These are phyloP conservation scores for Tauraco erythrolophus DNA, from an alignment of 2,113 vertebrate species.

Conservation along the genomic window DNA sequence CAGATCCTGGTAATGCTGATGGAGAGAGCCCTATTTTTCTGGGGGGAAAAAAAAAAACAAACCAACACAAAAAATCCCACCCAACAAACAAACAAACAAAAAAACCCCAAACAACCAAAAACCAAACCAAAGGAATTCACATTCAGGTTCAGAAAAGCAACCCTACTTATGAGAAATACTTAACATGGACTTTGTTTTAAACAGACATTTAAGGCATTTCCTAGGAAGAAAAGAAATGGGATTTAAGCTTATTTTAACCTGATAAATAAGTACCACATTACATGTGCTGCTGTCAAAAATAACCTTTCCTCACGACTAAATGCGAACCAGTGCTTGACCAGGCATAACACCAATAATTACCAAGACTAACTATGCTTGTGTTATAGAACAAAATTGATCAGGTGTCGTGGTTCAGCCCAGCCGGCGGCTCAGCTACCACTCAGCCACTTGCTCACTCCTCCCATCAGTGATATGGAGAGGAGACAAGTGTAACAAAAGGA, in stretches of 20 bases:
- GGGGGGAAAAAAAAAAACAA: background rate
- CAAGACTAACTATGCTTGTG: background rate
- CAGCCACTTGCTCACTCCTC: no score
- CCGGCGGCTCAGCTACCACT: no score
- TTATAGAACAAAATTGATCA: background rate
- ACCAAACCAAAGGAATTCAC: background rate
- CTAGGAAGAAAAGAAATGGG: background rate
- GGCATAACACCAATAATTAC: background rate
- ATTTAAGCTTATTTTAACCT: background rate
- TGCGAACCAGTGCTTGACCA: background rate
- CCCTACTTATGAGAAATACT: background rate
- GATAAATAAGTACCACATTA: background rate
- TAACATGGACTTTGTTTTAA: background rate
- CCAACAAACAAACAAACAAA: no score
- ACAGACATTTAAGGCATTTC: background rate
- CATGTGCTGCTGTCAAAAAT: background rate
- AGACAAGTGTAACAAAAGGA: no score
- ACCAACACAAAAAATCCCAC: background rate
- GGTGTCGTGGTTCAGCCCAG: no score
- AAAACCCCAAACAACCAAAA: no score
- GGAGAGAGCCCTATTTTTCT: background rate
- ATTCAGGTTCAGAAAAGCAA: background rate
- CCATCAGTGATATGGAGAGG: no score
- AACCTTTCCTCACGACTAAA: background rate
- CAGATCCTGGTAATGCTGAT: background rate